Base-by-base conservation (phyloP, 2,113 vertebrate species). In the Diadophis punctatus region DNA sequence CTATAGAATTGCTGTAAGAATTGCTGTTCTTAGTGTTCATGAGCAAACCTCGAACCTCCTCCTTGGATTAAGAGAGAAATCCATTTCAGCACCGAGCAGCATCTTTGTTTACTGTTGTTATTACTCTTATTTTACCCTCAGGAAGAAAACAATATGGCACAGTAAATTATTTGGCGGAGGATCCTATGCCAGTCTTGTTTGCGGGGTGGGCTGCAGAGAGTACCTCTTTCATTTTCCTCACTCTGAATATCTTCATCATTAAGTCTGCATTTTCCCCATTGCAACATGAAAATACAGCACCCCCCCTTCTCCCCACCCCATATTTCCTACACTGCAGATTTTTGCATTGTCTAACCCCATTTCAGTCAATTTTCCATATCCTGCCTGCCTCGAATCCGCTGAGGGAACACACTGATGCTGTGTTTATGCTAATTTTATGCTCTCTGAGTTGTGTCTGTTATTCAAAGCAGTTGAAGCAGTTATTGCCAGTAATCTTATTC, bases 401-500 rank as follows among this genome's bases (percentile, higher is more conserved):
- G 92, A 98, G 97, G 97, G 97, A 97, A 97, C 97, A 97, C 97
- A 97, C 97, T 96, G 97, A 97, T 97, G 97, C 97, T 97, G 97
- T 98, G 97, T 97, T 98, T 98, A 97, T 97, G 97, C 98, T 98
- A 98, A 98, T 98, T 98, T 98, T 98, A 98, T 98, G 98, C 98
- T 98, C 98, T 98, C 98, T 98, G 98, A 98, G 98, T 98, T 98
- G 98, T 97, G 97, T 97, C 97, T 98, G 98, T 98, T 98, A 98
- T 98, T 98, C 98, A 98, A 98, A 98, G 98, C 98, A 98, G 98
- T 98, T 98, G 97, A 98, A 97, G 96, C 97, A 97, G 98, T 98
- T 98, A 98, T 98, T 98, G 98, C 98, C 98, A 97, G 97, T 98
- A 99, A 99, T 98, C 98, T 98, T 98, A 99, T 99, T 99, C 98